phyloP scores from a whole-genome alignment of 2,888 invertebrate species.

The Acleris holmiana region DNA sequence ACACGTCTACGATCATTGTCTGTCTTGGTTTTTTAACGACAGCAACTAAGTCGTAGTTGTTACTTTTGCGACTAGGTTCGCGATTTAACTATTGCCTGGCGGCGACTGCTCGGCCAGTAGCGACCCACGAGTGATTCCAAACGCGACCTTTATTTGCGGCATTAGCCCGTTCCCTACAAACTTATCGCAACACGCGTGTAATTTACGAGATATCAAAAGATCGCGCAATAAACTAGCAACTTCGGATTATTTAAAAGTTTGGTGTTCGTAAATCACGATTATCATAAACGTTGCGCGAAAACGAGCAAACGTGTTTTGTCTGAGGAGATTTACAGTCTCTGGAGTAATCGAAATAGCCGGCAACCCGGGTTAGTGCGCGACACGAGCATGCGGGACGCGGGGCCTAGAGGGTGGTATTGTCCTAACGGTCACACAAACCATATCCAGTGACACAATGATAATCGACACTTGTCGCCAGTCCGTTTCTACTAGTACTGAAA shows the following conservation, averaged over 20 bases:
- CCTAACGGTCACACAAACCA: constrained; percentile 25
- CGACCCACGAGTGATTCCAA: neutral
- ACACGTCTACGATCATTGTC: constrained; percentile 16
- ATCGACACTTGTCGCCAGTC: constrained; percentile 17
- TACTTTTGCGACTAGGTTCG: no score
- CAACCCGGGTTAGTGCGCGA: constrained; percentile 30
- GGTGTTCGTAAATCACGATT: constrained; percentile 53
- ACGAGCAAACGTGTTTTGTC: constrained; percentile 37
- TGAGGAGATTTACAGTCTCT: constrained; percentile 32
- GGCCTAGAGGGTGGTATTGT: constrained; percentile 32
- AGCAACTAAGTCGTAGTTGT: neutral
- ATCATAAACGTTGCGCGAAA: constrained; percentile 43
- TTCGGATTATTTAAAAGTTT: constrained; percentile 39
- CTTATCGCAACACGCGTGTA: constrained; percentile 26
- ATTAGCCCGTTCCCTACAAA: constrained; percentile 13
- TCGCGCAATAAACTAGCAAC: constrained; percentile 6
- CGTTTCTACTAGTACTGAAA: neutral
- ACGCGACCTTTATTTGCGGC: constrained; percentile 15
- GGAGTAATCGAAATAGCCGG: constrained; percentile 31
- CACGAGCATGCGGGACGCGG: constrained; percentile 34
- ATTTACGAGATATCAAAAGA: constrained; percentile 35
- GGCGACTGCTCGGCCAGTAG: no score
- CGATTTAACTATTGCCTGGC: neutral
- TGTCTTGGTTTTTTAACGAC: neutral
- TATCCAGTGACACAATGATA: constrained; percentile 20